Evolutionary conservation across 2,113 vertebrate species (phyloP).

Genomic region (Corvus moneduloides): DNA sequence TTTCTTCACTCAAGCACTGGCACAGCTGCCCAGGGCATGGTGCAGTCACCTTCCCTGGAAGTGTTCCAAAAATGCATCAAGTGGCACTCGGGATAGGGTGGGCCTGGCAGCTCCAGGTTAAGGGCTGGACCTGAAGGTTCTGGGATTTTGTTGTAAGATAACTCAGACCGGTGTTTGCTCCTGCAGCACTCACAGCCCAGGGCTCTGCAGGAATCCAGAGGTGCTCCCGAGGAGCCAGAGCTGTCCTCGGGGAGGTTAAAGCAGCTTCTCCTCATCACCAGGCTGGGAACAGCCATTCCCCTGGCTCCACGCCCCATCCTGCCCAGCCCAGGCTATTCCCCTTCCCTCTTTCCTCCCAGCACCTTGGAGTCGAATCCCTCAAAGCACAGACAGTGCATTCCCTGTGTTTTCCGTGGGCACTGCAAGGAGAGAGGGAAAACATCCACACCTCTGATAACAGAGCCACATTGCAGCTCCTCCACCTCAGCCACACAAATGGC

Average conservation of each 20-base stretch:
- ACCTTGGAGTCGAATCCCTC: not conserved
- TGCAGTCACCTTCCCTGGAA: not conserved
- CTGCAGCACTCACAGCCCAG: not conserved
- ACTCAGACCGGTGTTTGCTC: not conserved
- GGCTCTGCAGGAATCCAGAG: not conserved
- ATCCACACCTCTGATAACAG: not conserved
- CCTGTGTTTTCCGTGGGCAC: fast-evolving
- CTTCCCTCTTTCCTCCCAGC: constrained; percentile 18
- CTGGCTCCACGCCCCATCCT: constrained; percentile 42
- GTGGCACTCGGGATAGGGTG: not conserved
- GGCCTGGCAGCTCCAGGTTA: not conserved
- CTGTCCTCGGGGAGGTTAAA: not conserved
- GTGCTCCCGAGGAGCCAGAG: not conserved
- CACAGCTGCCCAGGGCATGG: not conserved
- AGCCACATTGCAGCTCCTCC: not conserved
- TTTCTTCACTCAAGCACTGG: not conserved
- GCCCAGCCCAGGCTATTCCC: constrained; percentile 19
- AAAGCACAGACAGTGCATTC: not conserved
- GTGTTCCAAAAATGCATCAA: fast-evolving
- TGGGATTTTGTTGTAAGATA: not conserved
- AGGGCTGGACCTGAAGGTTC: no score
- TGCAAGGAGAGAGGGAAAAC: not conserved
- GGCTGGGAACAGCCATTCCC: constrained; percentile 21
- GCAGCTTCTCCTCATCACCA: not conserved
- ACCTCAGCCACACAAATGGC: not conserved